phyloP scores from a whole-genome alignment of 2,888 invertebrate species.

The Drosophila testacea region DNA sequence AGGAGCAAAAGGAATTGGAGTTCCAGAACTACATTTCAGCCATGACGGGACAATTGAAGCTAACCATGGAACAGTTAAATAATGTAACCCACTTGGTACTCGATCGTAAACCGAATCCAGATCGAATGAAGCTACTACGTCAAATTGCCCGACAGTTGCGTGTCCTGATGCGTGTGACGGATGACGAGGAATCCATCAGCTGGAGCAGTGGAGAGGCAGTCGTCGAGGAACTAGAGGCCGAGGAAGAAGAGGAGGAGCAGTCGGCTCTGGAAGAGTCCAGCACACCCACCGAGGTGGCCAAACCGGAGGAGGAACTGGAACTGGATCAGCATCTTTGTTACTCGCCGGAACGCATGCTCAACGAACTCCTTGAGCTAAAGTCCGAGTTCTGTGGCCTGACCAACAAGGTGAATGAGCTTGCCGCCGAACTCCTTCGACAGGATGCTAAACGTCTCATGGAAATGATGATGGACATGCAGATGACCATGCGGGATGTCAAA shows the following conservation, averaged over 20 bases:
- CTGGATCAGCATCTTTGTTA: conserved; percentile 74
- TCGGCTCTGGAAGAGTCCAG: conserved; percentile 18
- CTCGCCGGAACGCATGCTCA: conserved; percentile 72
- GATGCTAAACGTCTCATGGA: conserved; percentile 66
- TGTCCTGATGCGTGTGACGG: conserved; percentile 50
- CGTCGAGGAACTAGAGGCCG: conserved; percentile 39
- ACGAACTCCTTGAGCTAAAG: conserved; percentile 78
- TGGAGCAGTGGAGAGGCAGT: conserved; percentile 58
- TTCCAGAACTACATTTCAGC: conserved; percentile 41
- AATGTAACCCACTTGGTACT: conserved; percentile 68
- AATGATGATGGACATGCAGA: conserved; percentile 65
- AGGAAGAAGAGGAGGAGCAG: conserved; percentile 48
- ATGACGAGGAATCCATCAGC: conserved; percentile 58
- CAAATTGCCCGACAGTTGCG: conserved; percentile 59
- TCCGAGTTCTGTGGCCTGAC: conserved; percentile 73
- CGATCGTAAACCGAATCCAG: conserved; percentile 62
- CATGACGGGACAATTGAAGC: conserved; percentile 68
- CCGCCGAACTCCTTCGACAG: conserved; percentile 69
- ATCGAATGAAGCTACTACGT: conserved; percentile 53
- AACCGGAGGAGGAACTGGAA: conserved; percentile 66
- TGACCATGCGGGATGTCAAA: conserved; percentile 62
- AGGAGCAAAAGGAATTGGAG: conserved; percentile 55
- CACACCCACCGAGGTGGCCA: conserved; percentile 52
- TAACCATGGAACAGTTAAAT: conserved; percentile 75
- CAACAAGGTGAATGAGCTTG: conserved; percentile 80